A percentile compares a stretch with the other conserved stretches of the same genome.
Evolutionary conservation across 2,888 invertebrate species (phyloP).

Genomic region (Odontothrips loti): DNA sequence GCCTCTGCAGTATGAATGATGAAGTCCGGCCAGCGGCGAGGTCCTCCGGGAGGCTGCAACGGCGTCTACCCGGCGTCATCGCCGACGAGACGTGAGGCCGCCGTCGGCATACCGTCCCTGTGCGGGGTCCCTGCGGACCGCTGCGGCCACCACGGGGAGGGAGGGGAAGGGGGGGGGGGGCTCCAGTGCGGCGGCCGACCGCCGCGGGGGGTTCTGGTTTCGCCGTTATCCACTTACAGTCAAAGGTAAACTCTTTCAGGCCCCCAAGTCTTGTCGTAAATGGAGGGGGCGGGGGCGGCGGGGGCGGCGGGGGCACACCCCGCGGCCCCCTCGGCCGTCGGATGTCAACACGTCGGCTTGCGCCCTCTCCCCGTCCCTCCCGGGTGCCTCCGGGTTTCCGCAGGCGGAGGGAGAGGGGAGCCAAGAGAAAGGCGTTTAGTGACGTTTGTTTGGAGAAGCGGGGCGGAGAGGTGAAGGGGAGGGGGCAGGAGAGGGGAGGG

Average conservation of each 20-base stretch:
- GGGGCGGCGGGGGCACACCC: neutral
- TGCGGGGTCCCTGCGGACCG: no score
- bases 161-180: no score
- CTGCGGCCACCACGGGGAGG: no score
- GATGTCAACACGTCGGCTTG: constrained; percentile 10
- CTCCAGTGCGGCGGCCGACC: neutral
- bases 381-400: neutral
- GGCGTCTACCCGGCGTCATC: no score
- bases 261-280: neutral
- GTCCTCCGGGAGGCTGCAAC: no score
- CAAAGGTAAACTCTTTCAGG: constrained; percentile 16
- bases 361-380: neutral
- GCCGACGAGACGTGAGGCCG: no score
- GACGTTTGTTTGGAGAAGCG: constrained; percentile 14
- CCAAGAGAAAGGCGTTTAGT: neutral
- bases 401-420: neutral
- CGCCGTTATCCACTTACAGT: neutral
- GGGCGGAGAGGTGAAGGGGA: neutral
- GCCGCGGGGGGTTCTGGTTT: constrained; percentile 2
- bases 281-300: neutral
- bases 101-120: no score
- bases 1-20: no score
- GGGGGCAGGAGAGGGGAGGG: neutral
- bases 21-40: no score
- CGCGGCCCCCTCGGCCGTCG: neutral